Conservation (phyloP, 2,113 vertebrate species). For the Kryptolebias marmoratus region DNA sequence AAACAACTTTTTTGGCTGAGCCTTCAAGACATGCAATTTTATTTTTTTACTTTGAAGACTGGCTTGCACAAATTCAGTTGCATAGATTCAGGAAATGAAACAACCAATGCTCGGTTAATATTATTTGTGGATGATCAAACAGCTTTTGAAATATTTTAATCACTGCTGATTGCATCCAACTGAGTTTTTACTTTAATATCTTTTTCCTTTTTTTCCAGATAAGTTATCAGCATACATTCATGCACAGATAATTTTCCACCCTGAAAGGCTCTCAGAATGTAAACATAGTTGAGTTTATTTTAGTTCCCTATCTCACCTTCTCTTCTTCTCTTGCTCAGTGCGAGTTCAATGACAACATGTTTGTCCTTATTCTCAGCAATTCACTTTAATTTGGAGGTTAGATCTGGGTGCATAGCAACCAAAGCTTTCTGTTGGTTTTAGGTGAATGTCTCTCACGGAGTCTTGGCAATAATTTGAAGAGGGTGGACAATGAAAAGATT, state of each 20-base stretch:
- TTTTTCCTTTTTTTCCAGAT: not conserved
- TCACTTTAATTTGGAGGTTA: constrained; percentile 33
- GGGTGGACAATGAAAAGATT: constrained; percentile 34
- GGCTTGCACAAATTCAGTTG: too few species aligned
- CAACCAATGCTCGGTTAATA: too few species aligned
- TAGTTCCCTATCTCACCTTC: not conserved
- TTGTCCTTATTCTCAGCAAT: not conserved
- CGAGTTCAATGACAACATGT: not conserved
- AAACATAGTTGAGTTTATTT: not conserved
- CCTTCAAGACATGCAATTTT: too few species aligned
- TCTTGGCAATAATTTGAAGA: constrained; percentile 32
- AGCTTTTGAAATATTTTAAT: not conserved
- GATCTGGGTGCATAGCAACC: constrained; percentile 19
- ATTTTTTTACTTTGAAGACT: too few species aligned
- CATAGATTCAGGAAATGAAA: too few species aligned
- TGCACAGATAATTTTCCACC: not conserved
- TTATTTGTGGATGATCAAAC: not conserved
- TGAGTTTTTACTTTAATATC: not conserved
- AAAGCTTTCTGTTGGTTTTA: constrained; percentile 6
- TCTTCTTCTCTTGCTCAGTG: not conserved
- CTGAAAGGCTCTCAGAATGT: not conserved
- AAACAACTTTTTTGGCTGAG: not conserved
- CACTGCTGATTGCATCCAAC: not conserved
- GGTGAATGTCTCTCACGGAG: constrained; percentile 7
- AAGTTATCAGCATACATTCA: constrained; percentile 3